A percentile compares a stretch with the other conserved stretches of the same genome.
phyloP scores from a whole-genome alignment of 2,888 invertebrate species.

The Pantelozetes paolii region DNA sequence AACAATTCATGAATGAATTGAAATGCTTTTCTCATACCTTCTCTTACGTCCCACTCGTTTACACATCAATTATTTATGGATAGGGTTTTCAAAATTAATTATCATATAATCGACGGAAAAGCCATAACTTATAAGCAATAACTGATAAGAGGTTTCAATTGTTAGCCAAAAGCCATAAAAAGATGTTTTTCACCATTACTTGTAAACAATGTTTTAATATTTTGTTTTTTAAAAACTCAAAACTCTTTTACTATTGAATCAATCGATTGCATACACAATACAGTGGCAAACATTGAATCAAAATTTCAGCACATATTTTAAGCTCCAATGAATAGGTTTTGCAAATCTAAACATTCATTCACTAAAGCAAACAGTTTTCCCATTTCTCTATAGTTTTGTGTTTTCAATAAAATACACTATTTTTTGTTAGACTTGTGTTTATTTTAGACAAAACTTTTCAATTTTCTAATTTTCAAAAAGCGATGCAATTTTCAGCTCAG shows the following conservation, averaged over 20 bases:
- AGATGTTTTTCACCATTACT: no score
- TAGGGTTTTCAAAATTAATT: constrained; percentile 11
- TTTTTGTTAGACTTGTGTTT: neutral
- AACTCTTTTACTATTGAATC: neutral
- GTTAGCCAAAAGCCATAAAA: neutral
- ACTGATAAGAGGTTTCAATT: neutral
- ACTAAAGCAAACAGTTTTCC: neutral
- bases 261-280: neutral
- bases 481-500: no score
- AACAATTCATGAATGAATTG: constrained; percentile 29
- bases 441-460: neutral
- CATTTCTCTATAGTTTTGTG: neutral
- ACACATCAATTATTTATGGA: constrained; percentile 21
- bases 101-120: neutral
- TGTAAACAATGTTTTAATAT: neutral
- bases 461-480: no score
- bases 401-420: neutral
- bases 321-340: neutral
- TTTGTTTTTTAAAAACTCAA: neutral
- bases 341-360: neutral
- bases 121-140: neutral
- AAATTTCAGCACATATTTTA: constrained; percentile 1
- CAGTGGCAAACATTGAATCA: neutral
- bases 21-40: no score
- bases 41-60: constrained; percentile 22